Base-by-base conservation (phyloP, 1,140 invertebrate species). In the Leptopilina boulardi region DNA sequence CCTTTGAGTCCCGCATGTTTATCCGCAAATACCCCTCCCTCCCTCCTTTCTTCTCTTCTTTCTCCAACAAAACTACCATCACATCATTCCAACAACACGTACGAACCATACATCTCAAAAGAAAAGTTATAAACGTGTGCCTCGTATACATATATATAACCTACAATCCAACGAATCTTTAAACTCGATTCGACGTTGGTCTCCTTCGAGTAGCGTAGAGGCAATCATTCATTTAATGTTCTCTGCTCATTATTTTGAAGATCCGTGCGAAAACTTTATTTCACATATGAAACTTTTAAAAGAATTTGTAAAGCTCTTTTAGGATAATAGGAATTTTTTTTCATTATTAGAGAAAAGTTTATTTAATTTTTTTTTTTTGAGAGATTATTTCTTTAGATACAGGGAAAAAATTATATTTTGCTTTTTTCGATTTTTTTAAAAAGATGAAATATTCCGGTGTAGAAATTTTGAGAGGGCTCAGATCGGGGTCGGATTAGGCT, bases 101-200 rank as follows among this genome's bases (percentile, higher is more conserved):
- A 66, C 56, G 56, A 66, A 26, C 56, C 56, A 66, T 66, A 66
- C 56, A 66, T 66, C 56, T 66, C 21, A 13, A 21, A 30, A 21
- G 23, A 26, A 21, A 30, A 21, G 23, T 66, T 66, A n/a, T n/a
- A 66, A 66, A 66, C 56, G 56, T 66, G 56, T 26, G 56, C 6
- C 54, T 26, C 54, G 54, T 59, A 19, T 59, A 23, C 56, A 2
- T 3, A 15, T 21, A 66, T 34, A 21, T 66, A 66, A 66, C 56
- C 56, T 66, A 66, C 56, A 66, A 66, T 66, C 56, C 56, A 66
- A 66, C 56, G 21, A 66, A 66, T 30, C 56, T 66, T 66, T 34
- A 66, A 66, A 66, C 56, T 66, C 56, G 21, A 54, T 54, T 54
- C 47, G 47, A 54, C 47, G 47, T 26, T 59, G 56, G 23, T 23